Evolutionary conservation across 2,797 vertebrate genomes (phyloP), one percentile per base, ranked within the genome.

Genomic region (Triplophysa yarkandensis): DNA sequence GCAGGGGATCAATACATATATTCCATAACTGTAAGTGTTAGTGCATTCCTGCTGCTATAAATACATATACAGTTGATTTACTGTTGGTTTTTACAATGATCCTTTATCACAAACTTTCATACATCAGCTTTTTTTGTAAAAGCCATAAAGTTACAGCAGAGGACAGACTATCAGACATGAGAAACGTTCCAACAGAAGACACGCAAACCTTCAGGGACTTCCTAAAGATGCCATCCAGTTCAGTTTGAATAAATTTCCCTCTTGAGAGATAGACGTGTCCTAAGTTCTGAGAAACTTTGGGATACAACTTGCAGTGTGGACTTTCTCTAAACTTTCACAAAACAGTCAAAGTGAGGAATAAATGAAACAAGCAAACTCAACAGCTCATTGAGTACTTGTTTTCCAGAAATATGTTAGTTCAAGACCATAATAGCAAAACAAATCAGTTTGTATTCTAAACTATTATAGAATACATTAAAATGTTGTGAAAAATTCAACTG

Each of bases 211-310:
- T 71, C 54, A 39, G 62, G 68, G 68, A 64, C 30, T 48, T 23
- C 39, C 50, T 60, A 66, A 48, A 65, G 52, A 60, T 50, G 58
- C 32, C 25, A 48, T 36, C 58, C 44, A 43, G 34, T 41, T 28
- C 2, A 70, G 58, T 77, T 58, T 68, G 11, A 43, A 61, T 28
- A 46, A 2, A 28, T 61, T 50, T 71, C 27, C 52, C 5, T 54
- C 36, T 25, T 36, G 50, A 21, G 68, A 71, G 14, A 73, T n/a
- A 67, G 34, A 36, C 52, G 48, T 19, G 21, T 67, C 8, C n/a
- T 6, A 28, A 9, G 39, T 77, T 16, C 48, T 16, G 8, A 39
- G 50, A 8, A 7, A 25, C 34, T 10, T 21, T 13, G 63, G 71
- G 48, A 43, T 36, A 64, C 6, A 43, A n/a, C 25, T 73, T 4